Conservation (phyloP, 2,888 invertebrate species). For the Megastigmus dorsalis region DNA sequence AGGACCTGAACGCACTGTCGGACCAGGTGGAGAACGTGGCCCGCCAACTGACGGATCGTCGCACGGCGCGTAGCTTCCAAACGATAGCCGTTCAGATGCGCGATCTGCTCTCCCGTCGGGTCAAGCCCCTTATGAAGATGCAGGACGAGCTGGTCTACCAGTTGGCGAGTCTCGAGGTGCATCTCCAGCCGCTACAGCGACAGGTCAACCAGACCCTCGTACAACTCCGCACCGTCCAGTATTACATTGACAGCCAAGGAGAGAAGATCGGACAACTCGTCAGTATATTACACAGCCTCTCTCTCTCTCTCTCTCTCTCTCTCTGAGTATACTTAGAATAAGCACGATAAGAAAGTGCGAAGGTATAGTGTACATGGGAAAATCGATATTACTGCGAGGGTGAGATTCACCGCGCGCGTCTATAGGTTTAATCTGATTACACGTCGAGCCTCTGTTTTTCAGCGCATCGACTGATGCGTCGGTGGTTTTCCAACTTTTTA, state of each 20-base stretch:
- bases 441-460: too few species aligned
- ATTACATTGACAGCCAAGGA: slow-evolving; percentile 84
- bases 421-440: too few species aligned
- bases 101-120: slow-evolving; percentile 79
- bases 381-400: too few species aligned
- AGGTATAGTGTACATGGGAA: too few species aligned
- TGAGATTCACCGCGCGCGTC: too few species aligned
- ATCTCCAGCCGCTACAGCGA: slow-evolving; percentile 82
- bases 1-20: slow-evolving; percentile 80
- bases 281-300: slow-evolving; percentile 64
- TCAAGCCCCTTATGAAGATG: slow-evolving; percentile 82
- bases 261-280: slow-evolving; percentile 83
- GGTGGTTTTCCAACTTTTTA: too few species aligned
- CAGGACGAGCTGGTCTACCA: slow-evolving; percentile 85
- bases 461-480: too few species aligned
- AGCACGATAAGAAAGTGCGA: too few species aligned
- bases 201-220: slow-evolving; percentile 84
- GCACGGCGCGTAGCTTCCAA: slow-evolving; percentile 83
- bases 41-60: slow-evolving; percentile 82
- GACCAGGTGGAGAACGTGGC: slow-evolving; percentile 82
- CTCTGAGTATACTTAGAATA: background rate
- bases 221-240: slow-evolving; percentile 86
- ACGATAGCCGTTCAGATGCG: slow-evolving; percentile 81
- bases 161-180: slow-evolving; percentile 84
- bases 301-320: slow-evolving; percentile 16